A percentile compares a stretch with the other conserved stretches of the same genome.
Evolutionary conservation across 1,140 invertebrate species (phyloP).

Genomic region (Ptiloglossa arizonensis): DNA sequence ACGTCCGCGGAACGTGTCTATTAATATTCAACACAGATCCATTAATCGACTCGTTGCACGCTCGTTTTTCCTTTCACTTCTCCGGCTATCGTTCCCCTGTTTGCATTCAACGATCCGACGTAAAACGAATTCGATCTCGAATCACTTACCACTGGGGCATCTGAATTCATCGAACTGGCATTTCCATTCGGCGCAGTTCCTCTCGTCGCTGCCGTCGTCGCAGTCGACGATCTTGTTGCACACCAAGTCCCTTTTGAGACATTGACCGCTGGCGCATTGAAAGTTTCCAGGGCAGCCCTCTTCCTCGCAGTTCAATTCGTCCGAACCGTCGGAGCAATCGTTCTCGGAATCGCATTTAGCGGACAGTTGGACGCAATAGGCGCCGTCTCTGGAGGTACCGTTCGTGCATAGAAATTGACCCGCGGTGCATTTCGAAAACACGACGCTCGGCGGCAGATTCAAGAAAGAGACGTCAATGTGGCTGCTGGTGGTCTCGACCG

Average conservation of each 20-base stretch:
- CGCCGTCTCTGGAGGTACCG: slow-evolving; percentile 84
- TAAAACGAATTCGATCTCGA: neutral
- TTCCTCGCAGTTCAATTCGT: slow-evolving; percentile 84
- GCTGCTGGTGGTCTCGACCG: slow-evolving; percentile 16
- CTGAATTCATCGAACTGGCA: slow-evolving; percentile 84
- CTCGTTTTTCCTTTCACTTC: slow-evolving; percentile 35
- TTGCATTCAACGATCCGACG: neutral
- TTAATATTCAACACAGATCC: slow-evolving; percentile 15
- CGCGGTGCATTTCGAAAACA: slow-evolving; percentile 82
- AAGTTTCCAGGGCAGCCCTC: slow-evolving; percentile 84
- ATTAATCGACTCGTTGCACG: neutral
- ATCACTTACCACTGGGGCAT: slow-evolving; percentile 79
- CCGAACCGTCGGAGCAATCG: slow-evolving; percentile 86
- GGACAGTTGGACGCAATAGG: slow-evolving; percentile 82
- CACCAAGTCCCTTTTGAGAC: slow-evolving; percentile 86
- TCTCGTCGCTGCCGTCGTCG: slow-evolving; percentile 88
- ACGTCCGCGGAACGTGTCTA: neutral
- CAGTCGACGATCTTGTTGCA: slow-evolving; percentile 90
- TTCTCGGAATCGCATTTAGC: slow-evolving; percentile 85
- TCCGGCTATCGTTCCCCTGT: neutral
- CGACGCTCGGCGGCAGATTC: slow-evolving; percentile 19
- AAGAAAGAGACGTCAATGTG: slow-evolving; percentile 1
- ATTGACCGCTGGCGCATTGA: slow-evolving; percentile 87
- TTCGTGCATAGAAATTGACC: slow-evolving; percentile 85
- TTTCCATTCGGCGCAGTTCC: slow-evolving; percentile 83